Conservation (phyloP, 2,797 vertebrate species). For the Hoplostethus mediterraneus region DNA sequence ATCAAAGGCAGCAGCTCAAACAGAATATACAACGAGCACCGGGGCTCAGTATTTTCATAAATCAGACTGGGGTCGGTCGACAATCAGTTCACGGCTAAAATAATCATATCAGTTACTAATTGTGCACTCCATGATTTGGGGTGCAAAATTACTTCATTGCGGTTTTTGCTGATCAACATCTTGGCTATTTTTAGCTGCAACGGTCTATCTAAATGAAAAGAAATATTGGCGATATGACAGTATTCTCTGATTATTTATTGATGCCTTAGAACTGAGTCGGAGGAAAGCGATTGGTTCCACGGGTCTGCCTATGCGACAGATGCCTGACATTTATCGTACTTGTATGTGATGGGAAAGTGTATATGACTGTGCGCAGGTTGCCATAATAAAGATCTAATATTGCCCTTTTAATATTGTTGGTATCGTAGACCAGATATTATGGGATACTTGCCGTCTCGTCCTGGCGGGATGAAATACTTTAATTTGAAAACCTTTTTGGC, state of each 20-base stretch:
- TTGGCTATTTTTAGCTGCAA: too few relatives aligned
- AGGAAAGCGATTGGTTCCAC: too few relatives aligned
- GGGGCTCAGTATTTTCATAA: conserved; percentile 51
- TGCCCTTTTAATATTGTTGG: conserved; percentile 30
- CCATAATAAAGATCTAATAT: conserved; percentile 54
- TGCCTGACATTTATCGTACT: conserved; percentile 40
- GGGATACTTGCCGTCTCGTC: conserved; percentile 66
- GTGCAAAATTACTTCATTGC: too few relatives aligned
- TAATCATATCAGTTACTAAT: conserved; percentile 32
- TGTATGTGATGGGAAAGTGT: conserved; percentile 39
- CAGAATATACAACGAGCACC: conserved; percentile 63
- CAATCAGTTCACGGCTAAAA: conserved; percentile 50
- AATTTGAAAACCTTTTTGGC: conserved; percentile 56
- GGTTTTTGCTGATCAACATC: too few relatives aligned
- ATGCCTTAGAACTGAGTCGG: not conserved
- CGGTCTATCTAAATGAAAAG: too few relatives aligned
- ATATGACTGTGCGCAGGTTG: conserved; percentile 28
- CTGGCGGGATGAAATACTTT: conserved; percentile 72
- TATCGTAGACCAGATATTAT: conserved; percentile 55
- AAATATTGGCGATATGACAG: not conserved
- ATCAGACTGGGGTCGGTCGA: conserved; percentile 50
- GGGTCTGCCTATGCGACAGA: conserved; percentile 13
- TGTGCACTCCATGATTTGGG: conserved; percentile 26
- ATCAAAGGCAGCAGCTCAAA: conserved; percentile 76
- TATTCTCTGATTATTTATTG: not conserved